phyloP scores from a whole-genome alignment of 2,888 invertebrate genomes.

The Craniophora ligustri region DNA sequence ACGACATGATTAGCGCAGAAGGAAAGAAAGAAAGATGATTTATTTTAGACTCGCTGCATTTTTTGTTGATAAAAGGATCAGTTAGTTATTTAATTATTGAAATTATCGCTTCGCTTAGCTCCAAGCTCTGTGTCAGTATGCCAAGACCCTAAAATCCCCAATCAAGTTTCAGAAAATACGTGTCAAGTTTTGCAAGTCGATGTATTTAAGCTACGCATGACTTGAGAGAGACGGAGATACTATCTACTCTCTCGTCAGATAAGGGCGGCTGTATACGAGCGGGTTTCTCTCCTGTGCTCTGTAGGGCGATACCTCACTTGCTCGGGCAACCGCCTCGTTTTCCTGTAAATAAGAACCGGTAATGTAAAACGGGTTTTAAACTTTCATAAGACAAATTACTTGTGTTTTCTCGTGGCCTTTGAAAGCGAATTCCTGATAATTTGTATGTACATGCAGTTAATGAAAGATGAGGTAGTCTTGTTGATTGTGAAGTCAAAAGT shows the following conservation, averaged over 20 bases:
- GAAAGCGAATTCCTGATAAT: no score
- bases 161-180: background rate
- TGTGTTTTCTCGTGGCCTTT: background rate
- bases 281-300: constrained; percentile 69
- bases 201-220: constrained; percentile 47
- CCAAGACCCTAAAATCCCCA: no score
- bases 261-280: constrained; percentile 54
- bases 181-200: constrained; percentile 2
- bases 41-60: no score
- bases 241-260: constrained; percentile 56
- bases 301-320: constrained; percentile 72
- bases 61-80: no score
- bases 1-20: no score
- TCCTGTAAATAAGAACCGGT: constrained; percentile 64
- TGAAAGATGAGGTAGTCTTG: no score
- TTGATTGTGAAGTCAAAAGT: no score
- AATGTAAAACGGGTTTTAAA: background rate
- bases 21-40: no score
- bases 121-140: no score
- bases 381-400: background rate
- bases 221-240: constrained; percentile 44
- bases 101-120: no score
- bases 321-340: constrained; percentile 65
- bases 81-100: no score
- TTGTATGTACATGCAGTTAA: no score